Conservation (phyloP, 2,797 vertebrate species). For the Setipinna tenuifilis region DNA sequence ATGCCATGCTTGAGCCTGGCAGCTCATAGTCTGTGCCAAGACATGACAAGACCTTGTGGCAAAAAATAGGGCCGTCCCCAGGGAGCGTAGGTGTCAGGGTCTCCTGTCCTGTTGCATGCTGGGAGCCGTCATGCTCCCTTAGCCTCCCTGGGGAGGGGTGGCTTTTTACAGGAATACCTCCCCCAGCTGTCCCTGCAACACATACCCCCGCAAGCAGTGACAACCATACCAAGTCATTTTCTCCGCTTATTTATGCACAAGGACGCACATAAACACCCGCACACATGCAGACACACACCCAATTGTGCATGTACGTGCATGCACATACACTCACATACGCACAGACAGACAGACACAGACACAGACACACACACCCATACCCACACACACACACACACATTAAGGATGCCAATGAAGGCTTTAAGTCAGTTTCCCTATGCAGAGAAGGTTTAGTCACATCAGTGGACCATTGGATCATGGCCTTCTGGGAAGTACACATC, state of each 20-base stretch:
- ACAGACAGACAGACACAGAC: slow-evolving; percentile 2
- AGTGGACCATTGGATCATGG: slow-evolving; percentile 44
- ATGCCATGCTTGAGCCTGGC: slow-evolving; percentile 24
- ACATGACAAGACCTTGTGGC: slow-evolving; percentile 32
- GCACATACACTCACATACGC: neutral
- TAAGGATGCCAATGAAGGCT: neutral
- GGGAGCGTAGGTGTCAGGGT: slow-evolving; percentile 2
- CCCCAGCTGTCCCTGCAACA: neutral
- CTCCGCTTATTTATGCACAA: no score
- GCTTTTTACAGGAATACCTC: neutral
- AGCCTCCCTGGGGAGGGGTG: neutral
- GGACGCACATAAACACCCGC: neutral
- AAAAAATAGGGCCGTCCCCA: slow-evolving; percentile 48
- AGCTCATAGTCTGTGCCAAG: slow-evolving; percentile 25
- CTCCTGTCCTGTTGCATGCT: neutral
- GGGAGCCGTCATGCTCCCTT: neutral
- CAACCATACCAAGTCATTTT: no score
- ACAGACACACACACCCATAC: neutral
- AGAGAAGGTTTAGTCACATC: no score
- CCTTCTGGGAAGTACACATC: slow-evolving; percentile 34
- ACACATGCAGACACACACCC: slow-evolving; percentile 3
- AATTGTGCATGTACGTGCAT: neutral
- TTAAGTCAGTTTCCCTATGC: neutral
- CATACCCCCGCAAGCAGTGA: slow-evolving; percentile 25
- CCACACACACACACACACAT: no score